Evolutionary conservation across 2,888 invertebrate species (phyloP), one percentile per base, ranked within the genome.

Genomic region (Caenorhabditis sp.): DNA sequence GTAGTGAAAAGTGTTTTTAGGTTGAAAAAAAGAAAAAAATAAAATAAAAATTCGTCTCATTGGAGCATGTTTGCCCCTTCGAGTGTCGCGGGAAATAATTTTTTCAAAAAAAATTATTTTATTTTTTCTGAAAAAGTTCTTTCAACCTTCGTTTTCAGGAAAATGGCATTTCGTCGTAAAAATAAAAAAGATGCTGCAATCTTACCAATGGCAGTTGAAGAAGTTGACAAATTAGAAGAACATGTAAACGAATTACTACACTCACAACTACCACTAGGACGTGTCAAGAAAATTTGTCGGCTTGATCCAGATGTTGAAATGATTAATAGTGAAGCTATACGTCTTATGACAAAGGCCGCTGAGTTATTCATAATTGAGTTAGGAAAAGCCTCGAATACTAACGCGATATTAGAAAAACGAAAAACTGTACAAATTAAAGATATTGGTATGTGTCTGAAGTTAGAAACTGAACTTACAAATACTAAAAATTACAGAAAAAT

Each of bases 371-470:
- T 83, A 21, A 63, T 62, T n/a, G 75, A 82, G 24, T 67, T 84
- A 24, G 80, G 77, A 21, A 77, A 75, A 43, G 75, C 81, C 21
- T 74, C 81, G 3, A 77, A 76, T 71, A 75, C 79, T n/a, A 72
- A 76, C 58, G 80, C 84, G 4, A 65, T 72, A 21, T 64, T 76
- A 36, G 82, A 82, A 31, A 78, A 71, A 60, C 59, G 84, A 26
- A 84, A 79, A 69, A 84, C 83, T 17, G 64, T 83, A 51, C 80
- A 81, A 58, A 26, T 69, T 6, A 81, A 79, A 59, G 84, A 84
- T 70, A 76, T 84, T 62, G 81, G 83, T 84, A 12, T 57, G 59
- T 31, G 53, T 51, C 5, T 23, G 10, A 23, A 14, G 24, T 51
- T 67, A 0, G 14, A 14, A 12, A 37, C 43, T 24, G 17, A 24